phyloP scores from a whole-genome alignment of 2,797 vertebrate species.

The Falco concolor region DNA sequence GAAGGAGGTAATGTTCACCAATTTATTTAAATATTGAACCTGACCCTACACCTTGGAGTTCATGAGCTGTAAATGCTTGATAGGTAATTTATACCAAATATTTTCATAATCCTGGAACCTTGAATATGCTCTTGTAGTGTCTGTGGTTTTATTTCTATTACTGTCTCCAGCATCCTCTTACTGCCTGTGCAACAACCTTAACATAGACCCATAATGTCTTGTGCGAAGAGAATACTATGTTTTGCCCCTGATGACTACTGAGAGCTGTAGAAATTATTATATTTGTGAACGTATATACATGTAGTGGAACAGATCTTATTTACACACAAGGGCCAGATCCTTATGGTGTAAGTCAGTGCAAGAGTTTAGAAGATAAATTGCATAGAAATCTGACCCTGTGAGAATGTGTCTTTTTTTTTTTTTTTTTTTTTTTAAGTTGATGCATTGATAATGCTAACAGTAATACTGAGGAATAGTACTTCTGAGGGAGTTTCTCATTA shows the following conservation, averaged over 20 bases:
- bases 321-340: neutral
- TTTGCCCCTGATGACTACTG: neutral
- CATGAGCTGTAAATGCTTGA: neutral
- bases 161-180: neutral
- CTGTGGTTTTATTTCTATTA: neutral
- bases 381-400: neutral
- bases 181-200: neutral
- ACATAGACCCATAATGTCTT: neutral
- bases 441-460: neutral
- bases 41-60: neutral
- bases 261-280: neutral
- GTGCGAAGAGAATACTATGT: neutral
- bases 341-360: neutral
- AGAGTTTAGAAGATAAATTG: neutral
- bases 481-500: neutral
- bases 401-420: neutral
- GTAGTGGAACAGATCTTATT: neutral
- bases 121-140: neutral
- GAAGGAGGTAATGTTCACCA: neutral
- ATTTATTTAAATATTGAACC: neutral
- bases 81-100: neutral
- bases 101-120: neutral
- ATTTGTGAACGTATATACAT: accelerated
- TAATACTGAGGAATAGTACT: neutral
- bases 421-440: neutral